Evolutionary conservation across 2,113 vertebrate genomes (phyloP).

Genomic region (Puffinus mauretanicus): DNA sequence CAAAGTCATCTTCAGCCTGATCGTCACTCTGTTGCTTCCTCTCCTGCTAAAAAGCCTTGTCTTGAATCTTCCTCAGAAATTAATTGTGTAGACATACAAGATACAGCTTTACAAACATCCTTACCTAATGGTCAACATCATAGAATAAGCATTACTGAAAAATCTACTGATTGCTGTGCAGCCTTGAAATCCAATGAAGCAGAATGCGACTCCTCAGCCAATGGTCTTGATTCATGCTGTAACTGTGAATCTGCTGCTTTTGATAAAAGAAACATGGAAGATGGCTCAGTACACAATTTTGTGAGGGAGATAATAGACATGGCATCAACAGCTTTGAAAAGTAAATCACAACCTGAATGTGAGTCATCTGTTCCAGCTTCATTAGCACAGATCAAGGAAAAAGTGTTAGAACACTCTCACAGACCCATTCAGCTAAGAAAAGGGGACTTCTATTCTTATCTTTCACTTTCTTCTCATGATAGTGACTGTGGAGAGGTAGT

Average conservation of each 20-base stretch:
- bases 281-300: constrained; percentile 86
- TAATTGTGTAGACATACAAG: background rate
- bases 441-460: constrained; percentile 96
- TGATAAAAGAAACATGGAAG: constrained; percentile 76
- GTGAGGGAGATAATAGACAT: constrained; percentile 95
- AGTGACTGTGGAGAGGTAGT: constrained; percentile 97
- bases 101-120: constrained; percentile 7
- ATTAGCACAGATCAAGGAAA: constrained; percentile 88
- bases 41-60: constrained; percentile 56
- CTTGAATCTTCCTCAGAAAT: constrained; percentile 49
- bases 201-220: constrained; percentile 49
- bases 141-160: background rate
- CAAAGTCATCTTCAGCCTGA: constrained; percentile 56
- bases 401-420: constrained; percentile 93
- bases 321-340: constrained; percentile 88
- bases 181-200: constrained; percentile 62
- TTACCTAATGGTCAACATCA: constrained; percentile 1
- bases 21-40: constrained; percentile 1
- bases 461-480: constrained; percentile 98
- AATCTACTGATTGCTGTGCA: constrained; percentile 38
- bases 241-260: constrained; percentile 66
- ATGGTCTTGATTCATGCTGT: constrained; percentile 70
- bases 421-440: constrained; percentile 88
- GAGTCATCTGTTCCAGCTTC: constrained; percentile 76
- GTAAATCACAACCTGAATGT: constrained; percentile 81